These are phyloP conservation scores for Megathymus violae DNA, from an alignment of 1,140 invertebrate species.

Conservation along the genomic window DNA sequence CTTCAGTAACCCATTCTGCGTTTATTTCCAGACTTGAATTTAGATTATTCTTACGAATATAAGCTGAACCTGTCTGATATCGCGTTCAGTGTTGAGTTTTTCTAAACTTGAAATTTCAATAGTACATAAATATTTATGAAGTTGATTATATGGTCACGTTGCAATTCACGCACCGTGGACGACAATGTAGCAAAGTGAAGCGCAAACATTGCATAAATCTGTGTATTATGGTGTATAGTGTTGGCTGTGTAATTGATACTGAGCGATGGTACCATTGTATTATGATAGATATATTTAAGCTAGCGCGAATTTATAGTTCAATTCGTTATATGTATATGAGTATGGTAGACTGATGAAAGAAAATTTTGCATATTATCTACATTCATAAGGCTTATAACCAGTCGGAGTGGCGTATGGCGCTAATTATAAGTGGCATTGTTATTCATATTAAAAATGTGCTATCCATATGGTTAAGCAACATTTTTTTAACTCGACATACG, in stretches of 20 bases:
- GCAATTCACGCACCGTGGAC: slow-evolving; percentile 28
- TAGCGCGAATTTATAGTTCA: neutral
- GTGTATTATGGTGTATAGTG: slow-evolving; percentile 1
- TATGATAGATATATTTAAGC: neutral
- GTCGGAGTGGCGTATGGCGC: no score
- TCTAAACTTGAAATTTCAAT: slow-evolving; percentile 25
- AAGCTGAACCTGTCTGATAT: neutral
- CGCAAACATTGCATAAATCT: slow-evolving; percentile 31
- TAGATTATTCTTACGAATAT: no score
- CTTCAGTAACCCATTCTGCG: no score
- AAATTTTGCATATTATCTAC: no score
- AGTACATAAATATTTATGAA: slow-evolving; percentile 33
- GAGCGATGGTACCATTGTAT: neutral
- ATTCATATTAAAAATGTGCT: no score
- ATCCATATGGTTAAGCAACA: no score
- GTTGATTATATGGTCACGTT: slow-evolving; percentile 35
- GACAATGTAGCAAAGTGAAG: slow-evolving; percentile 18
- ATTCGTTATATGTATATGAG: no score
- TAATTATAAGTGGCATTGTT: no score
- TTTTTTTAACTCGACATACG: no score
- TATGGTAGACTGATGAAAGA: no score
- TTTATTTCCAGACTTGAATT: no score
- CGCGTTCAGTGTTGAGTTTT: slow-evolving; percentile 12
- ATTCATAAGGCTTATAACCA: no score
- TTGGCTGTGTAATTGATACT: neutral